These are phyloP conservation scores for Geothlypis trichas DNA, from an alignment of 2,113 vertebrate species.

Conservation along the genomic window DNA sequence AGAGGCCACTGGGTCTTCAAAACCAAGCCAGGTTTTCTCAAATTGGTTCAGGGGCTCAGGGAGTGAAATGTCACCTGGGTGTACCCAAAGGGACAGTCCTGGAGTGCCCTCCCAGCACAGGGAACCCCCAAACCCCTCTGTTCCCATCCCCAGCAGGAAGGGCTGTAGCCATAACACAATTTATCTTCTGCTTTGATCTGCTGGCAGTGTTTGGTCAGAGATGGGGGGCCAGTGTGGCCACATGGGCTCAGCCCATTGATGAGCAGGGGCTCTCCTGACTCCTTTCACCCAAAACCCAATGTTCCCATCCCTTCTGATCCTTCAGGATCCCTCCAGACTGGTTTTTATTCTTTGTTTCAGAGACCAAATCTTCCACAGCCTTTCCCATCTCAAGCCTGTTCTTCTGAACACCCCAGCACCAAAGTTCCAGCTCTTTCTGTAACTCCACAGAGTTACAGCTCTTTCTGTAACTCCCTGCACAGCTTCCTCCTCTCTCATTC, in stretches of 20 bases:
- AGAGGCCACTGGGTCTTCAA: neutral
- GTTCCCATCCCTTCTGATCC: neutral
- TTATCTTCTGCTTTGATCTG: neutral
- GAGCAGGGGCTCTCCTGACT: neutral
- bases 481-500: neutral
- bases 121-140: neutral
- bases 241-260: neutral
- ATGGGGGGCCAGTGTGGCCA: fast-evolving
- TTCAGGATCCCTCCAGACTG: neutral
- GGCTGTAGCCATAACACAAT: neutral
- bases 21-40: neutral
- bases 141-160: neutral
- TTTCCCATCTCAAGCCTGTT: neutral
- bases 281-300: neutral
- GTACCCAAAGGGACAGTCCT: neutral
- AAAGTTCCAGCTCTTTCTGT: neutral
- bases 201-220: neutral
- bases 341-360: neutral
- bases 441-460: neutral
- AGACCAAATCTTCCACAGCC: neutral
- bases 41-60: neutral
- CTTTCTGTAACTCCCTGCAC: neutral
- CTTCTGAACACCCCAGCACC: neutral
- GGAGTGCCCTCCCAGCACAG: neutral
- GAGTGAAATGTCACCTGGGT: neutral